These are phyloP conservation scores for Capromys pilorides DNA, from an alignment of 2,797 vertebrate genomes.

Conservation along the genomic window DNA sequence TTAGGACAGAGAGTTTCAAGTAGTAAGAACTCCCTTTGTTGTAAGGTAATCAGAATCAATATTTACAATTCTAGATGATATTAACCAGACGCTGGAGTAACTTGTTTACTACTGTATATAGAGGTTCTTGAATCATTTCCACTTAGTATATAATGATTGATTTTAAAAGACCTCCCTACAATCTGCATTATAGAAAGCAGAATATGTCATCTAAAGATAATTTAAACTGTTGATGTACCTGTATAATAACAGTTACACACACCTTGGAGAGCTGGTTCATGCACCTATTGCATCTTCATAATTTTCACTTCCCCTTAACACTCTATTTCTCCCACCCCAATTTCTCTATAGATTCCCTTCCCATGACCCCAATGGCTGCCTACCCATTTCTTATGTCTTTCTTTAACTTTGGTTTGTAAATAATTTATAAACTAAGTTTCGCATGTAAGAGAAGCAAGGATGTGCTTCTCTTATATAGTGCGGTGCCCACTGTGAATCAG, in stretches of 20 bases:
- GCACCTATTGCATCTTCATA: background rate
- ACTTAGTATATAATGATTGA: background rate
- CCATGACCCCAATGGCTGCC: background rate
- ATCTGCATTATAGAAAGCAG: constrained; percentile 9
- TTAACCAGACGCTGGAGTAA: constrained; percentile 3
- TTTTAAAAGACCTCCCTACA: background rate
- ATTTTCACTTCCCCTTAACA: background rate
- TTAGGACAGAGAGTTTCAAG: background rate
- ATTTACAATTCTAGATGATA: background rate
- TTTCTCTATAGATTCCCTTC: background rate
- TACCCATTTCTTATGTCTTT: background rate
- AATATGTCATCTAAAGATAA: background rate
- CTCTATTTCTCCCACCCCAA: too few species aligned
- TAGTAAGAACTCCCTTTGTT: background rate
- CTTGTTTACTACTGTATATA: background rate
- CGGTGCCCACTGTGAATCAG: background rate
- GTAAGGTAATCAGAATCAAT: background rate
- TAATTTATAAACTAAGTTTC: background rate
- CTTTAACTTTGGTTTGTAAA: background rate
- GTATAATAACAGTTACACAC: background rate
- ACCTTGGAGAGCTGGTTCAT: background rate
- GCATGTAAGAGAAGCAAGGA: background rate
- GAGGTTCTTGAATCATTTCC: background rate
- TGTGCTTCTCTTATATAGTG: too few species aligned
- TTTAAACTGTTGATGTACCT: background rate